Base-by-base conservation (phyloP, 1,140 invertebrate species). In the Ericerus pela region DNA sequence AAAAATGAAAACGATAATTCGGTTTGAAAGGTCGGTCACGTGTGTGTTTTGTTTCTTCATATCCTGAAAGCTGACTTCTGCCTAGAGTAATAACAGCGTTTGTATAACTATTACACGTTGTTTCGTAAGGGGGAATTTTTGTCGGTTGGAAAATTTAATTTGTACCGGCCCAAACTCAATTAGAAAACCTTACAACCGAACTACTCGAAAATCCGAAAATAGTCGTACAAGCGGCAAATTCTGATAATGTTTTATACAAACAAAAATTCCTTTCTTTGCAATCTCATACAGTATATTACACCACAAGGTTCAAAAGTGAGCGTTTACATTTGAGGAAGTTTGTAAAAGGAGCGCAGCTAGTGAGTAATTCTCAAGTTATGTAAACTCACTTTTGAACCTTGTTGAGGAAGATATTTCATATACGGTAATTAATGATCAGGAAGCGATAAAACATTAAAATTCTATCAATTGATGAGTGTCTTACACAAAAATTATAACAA, bases 1-100 rank as follows among this genome's bases (percentile, higher is more conserved):
- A 14, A 47, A 47, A 47, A 47, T 47, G 26, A 47, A 38, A 47
- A 47, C 41, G 41, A 47, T 47, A 47, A 47, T 47, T 47, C 41
- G 18, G 41, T 47, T 47, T 47, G 41, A 47, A 16, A 47, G 41
- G 41, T 47, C 41, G 41, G 41, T 47, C 41, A 47, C 41, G 41
- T 47, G 41, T 47, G 41, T 16, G 22, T 47, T 24, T n/a, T n/a
- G n/a, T n/a, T 47, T 47, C 26, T 14, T 47, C 41, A 47, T 47
- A 47, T 47, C 41, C 26, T 47, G 41, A 24, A 24, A 47, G 26
- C 41, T 24, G 41, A 47, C 22, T 47, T 47, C 41, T 24, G 41
- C 41, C 41, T 47, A 47, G 26, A 47, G 41, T 24, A 18, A 47
- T 24, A 10, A 22, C 22, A 24, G 16, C 26, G 37, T 24, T 24